A percentile compares a stretch with the other conserved stretches of the same genome.
Conservation (phyloP, 2,797 vertebrate species). For the Chloroceryle amazona region DNA sequence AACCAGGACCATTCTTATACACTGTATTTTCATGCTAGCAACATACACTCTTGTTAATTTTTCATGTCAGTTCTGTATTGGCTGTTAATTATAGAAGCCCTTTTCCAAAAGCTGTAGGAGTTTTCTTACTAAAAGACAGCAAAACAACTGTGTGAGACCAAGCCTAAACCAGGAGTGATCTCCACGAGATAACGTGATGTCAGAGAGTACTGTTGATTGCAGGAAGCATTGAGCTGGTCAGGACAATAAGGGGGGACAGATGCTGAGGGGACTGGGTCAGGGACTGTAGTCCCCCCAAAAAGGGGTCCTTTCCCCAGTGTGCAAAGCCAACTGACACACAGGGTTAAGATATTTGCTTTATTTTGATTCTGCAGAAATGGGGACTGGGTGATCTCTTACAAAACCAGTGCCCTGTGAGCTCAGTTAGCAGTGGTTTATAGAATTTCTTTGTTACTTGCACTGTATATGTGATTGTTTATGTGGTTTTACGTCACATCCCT, state of each 20-base stretch:
- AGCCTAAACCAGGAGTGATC: neutral
- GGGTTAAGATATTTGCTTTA: neutral
- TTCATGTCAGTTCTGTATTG: neutral
- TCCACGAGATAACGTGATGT: fast-evolving
- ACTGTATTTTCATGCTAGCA: neutral
- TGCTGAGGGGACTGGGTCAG: too few relatives aligned
- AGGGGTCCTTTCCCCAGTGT: neutral
- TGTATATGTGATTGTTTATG: neutral
- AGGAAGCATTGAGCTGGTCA: neutral
- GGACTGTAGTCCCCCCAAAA: neutral
- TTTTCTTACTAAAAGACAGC: neutral
- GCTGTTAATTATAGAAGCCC: neutral
- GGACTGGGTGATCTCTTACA: neutral
- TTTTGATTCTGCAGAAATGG: neutral
- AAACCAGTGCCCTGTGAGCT: neutral
- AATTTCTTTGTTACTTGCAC: too few relatives aligned
- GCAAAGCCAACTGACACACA: neutral
- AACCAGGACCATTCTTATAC: neutral
- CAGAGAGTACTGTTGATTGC: neutral
- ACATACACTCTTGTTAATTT: neutral
- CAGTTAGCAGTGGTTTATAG: neutral
- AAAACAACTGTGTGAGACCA: neutral
- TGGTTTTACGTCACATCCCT: neutral
- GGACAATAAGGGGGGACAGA: fast-evolving
- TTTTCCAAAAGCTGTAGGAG: neutral